Base-by-base conservation (phyloP, 2,888 invertebrate species). In the Agrotis exclamationis region DNA sequence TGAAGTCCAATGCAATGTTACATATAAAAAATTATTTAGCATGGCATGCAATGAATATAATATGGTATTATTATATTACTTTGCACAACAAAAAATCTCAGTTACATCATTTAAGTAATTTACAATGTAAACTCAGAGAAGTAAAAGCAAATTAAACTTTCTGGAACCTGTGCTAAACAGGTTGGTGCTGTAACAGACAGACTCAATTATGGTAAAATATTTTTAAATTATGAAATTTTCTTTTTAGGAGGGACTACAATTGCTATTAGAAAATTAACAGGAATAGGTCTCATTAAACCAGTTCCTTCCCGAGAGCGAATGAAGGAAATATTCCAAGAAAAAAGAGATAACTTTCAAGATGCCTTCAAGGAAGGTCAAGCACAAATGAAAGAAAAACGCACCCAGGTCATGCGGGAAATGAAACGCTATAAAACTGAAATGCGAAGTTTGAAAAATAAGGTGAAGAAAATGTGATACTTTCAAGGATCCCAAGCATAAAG, bases 211-310 rank as follows among this genome's bases (percentile, higher is more conserved):
- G 13, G 2, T n/a, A 13, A 18, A 3, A 24, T 24, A 47, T 53
- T 3, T 20, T 24, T 47, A 1, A n/a, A 53, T 44, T 44, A 44
- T 2, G 20, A 45, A 16, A 44, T 45, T 64, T n/a, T 28, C 7
- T 14, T 92, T 93, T 33, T 84, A 98, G 98, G 98, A 84, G 98
- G 98, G 58, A 99, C 99, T 24, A 99, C 99, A 22, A 93, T 98
- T 89, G 97, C 98, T 11, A 99, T 99, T 71, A 98, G 97, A 86
- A 98, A 97, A 88, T 96, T 99, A 81, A 97, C 97, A 84, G 97
- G 97, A 85, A 96, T 97, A 90, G 99, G 99, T 63, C 97, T 98
- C 91, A 98, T 99, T 74, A 98, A 97, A 90, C 98, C 98, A n/a
- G 97, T 98, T 47, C 98, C 98, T 22, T 97, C 97, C 28, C 95